Conservation (phyloP, 2,888 invertebrate genomes). For the Lepidochrysops patricia region DNA sequence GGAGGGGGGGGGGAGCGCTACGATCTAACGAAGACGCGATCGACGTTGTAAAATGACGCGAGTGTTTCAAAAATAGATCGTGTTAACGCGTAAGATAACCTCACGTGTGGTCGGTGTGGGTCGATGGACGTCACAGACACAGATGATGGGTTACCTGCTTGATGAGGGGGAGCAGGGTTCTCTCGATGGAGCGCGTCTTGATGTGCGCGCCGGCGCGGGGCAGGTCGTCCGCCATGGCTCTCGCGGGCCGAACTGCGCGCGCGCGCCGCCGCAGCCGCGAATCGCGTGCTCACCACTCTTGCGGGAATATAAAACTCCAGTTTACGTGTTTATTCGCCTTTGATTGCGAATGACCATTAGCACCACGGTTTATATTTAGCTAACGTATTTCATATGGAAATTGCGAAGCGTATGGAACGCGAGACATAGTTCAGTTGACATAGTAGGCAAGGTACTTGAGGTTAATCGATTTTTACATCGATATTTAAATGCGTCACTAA, state of each 20-base stretch:
- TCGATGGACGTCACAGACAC: constrained; percentile 24
- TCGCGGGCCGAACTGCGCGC: constrained; percentile 68
- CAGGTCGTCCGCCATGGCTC: constrained; percentile 77
- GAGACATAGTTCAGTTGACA: too few relatives aligned
- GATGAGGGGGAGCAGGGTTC: constrained; percentile 93
- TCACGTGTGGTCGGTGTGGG: constrained; percentile 21
- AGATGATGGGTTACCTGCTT: constrained; percentile 83
- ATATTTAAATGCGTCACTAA: too few relatives aligned
- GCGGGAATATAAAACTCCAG: constrained; percentile 50
- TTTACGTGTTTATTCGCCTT: constrained; percentile 53
- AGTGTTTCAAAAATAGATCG: constrained; percentile 54
- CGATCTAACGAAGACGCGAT: constrained; percentile 32
- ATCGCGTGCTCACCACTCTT: constrained; percentile 37
- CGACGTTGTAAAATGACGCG: constrained; percentile 39
- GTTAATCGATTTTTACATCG: too few relatives aligned
- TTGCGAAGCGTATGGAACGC: neutral
- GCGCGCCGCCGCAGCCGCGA: constrained; percentile 37
- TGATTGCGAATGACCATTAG: constrained; percentile 45
- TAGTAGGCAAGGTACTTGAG: too few relatives aligned
- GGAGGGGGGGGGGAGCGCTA: too few relatives aligned
- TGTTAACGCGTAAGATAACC: constrained; percentile 52
- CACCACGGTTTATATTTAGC: constrained; percentile 22
- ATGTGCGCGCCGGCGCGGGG: constrained; percentile 82
- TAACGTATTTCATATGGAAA: neutral
- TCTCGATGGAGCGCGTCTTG: constrained; percentile 94